Conservation (phyloP, 2,113 vertebrate genomes). For the Tupaia chinensis region DNA sequence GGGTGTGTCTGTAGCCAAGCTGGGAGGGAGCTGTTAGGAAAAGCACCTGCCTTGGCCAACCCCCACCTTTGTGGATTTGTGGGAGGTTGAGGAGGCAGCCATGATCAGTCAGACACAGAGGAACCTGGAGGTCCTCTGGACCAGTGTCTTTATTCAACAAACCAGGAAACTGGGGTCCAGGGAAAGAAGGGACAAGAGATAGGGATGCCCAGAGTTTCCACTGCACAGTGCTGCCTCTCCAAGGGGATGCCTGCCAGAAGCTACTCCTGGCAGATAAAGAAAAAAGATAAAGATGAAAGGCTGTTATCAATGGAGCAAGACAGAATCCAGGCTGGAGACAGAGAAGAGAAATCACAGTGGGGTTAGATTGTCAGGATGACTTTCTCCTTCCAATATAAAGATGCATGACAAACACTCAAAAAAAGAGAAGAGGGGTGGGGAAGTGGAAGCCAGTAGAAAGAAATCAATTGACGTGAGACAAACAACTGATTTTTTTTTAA, state of each 20-base stretch:
- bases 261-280: neutral
- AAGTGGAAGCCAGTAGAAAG: neutral
- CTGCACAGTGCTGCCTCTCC: neutral
- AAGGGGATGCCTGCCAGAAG: neutral
- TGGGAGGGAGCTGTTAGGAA: neutral
- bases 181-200: neutral
- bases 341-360: neutral
- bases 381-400: neutral
- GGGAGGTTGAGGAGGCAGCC: neutral
- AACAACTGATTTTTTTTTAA: neutral
- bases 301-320: neutral
- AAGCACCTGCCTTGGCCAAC: neutral
- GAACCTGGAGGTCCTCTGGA: neutral
- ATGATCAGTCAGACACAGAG: neutral
- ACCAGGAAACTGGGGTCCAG: neutral
- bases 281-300: neutral
- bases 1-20: neutral
- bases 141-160: neutral
- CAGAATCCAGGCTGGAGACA: neutral
- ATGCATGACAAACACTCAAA: neutral
- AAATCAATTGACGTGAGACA: neutral
- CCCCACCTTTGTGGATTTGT: neutral
- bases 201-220: neutral
- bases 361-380: neutral
- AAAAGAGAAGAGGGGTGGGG: neutral